A percentile compares a stretch with the other conserved stretches of the same genome.
Evolutionary conservation across 2,113 vertebrate genomes (phyloP).

Genomic region (Nettapus auritus): DNA sequence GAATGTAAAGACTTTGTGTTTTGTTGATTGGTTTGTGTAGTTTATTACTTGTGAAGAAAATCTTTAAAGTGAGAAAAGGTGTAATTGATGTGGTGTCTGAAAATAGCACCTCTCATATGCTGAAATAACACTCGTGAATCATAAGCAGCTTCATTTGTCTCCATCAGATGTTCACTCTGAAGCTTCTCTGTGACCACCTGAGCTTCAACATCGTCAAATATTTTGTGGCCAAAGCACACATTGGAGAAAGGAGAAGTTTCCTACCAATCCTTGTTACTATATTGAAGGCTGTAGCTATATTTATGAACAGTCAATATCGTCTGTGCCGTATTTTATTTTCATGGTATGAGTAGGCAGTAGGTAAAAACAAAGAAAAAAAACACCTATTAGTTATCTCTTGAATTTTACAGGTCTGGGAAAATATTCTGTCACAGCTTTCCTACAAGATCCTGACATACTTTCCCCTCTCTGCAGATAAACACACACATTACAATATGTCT

Average conservation of each 20-base stretch:
- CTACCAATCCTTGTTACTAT: neutral
- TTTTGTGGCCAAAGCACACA: neutral
- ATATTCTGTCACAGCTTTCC: neutral
- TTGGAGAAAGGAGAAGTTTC: neutral
- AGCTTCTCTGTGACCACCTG: neutral
- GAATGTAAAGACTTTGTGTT: neutral
- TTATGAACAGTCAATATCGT: neutral
- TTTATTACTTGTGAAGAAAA: neutral
- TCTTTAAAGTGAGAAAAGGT: neutral
- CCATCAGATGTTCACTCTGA: neutral
- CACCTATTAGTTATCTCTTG: neutral
- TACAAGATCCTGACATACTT: neutral
- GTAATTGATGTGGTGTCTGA: neutral
- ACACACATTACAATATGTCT: neutral
- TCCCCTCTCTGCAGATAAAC: neutral
- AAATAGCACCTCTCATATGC: neutral
- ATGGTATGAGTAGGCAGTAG: neutral
- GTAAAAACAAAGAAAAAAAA: constrained; percentile 1
- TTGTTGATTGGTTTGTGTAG: neutral
- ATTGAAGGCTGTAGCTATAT: neutral
- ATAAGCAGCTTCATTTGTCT: constrained; percentile 27
- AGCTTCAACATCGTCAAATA: constrained; percentile 3
- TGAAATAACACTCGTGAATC: constrained; percentile 27
- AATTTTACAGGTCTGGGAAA: constrained; percentile 3
- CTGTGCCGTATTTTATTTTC: neutral